Base-by-base conservation (phyloP, 2,888 invertebrate genomes). In the Tortrix viridana region DNA sequence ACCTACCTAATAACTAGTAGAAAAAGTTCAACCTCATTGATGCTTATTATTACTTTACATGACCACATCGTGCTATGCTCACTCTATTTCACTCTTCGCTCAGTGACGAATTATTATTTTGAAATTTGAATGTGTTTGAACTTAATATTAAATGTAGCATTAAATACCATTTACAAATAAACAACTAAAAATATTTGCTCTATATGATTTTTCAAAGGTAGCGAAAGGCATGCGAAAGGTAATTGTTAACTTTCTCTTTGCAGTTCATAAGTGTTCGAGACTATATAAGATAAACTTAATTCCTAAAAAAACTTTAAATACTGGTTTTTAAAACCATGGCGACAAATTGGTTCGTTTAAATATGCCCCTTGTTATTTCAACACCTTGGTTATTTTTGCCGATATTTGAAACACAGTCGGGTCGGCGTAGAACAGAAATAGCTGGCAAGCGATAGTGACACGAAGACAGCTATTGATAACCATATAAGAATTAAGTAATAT, bases 371-470 rank as follows among this genome's bases (percentile, higher is more conserved):
- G 71, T 73, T 72, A 74, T 88, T 84, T 87, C 87, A 84, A 77
- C 88, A 80, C 76, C 70, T 71, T 75, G 68, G 79, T 79, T 87
- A 86, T 87, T 88, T 84, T 82, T 75, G 74, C 76, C 77, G 75
- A 68, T 69, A 74, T 77, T 69, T 71, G 67, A 74, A 74, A 84
- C 88, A 88, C 83, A 88, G 54, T 20, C 32, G 43, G 44, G 43
- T 23, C 9, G 18, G 37, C 22, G 37, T 14, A 49, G n/a, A 23
- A n/a, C 7, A 49, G 6, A 14, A 22, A 23, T 22, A 47, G 38
- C 26, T 26, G 41, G 38, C 43, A 16, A 38, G 43, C 43, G 54
- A 20, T 37, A 57, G 44, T 57, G 46, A 57, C 49, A 57, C 43
- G 46, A 50, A 38, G 41, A 41, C 41, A 49, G 9, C 23, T 43